Percentiles rank a stretch among this genome's conserved stretches.
Conservation (phyloP, 2,113 vertebrate genomes). For the Tachysurus vachellii region DNA sequence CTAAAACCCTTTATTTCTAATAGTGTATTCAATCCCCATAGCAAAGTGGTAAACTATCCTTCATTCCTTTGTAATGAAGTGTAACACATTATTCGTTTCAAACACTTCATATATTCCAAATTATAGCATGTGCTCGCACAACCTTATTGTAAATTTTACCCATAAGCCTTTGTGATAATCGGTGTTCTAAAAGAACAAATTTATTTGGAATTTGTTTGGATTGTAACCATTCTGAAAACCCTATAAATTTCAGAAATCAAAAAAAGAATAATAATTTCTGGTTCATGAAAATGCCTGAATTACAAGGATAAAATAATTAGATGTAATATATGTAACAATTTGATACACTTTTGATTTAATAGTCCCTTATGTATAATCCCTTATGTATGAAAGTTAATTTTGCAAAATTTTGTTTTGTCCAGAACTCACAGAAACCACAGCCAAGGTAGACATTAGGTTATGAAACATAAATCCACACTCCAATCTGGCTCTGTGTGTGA, state of each 20-base stretch:
- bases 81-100: not conserved
- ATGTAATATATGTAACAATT: not conserved
- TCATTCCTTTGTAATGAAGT: slow-evolving; percentile 2
- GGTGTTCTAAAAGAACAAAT: not conserved
- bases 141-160: not conserved
- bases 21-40: not conserved
- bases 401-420: not conserved
- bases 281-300: not conserved
- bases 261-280: not conserved
- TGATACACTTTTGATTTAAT: not conserved
- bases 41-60: not conserved
- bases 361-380: not conserved
- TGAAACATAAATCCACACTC: not conserved
- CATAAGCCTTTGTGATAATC: not conserved
- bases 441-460: not conserved
- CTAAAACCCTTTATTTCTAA: not conserved
- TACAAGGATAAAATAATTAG: not conserved
- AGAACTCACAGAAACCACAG: not conserved
- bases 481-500: not conserved
- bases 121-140: not conserved
- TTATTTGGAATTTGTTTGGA: not conserved
- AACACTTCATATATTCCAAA: not conserved
- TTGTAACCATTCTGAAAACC: not conserved
- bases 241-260: not conserved
- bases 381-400: too few species aligned